Evolutionary conservation across 37 sponge, comb jelly and placozoan genomes (phyloP), one percentile per base, ranked within the genome.

Genomic region (Geodia barretti): DNA sequence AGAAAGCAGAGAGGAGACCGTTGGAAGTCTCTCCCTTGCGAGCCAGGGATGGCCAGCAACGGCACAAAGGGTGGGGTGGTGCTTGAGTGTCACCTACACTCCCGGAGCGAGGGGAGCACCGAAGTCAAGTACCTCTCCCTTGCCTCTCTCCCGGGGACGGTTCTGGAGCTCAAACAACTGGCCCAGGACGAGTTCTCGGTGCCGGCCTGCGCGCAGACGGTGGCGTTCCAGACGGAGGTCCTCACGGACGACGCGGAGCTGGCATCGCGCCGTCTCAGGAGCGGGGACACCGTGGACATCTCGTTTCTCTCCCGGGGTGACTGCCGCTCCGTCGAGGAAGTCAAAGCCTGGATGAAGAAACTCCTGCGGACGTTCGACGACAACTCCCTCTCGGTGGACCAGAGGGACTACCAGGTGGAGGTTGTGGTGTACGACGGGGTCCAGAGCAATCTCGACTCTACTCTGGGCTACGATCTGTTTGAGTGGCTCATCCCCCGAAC

Each of bases 401-500:
- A 26, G 1, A 30, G 19, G 19, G 23, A 26, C 17, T 36, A 4
- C 23, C 2, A 33, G 31, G 54, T 30, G 36, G 62, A 75, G 19
- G 2, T 21, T 11, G 23, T 75, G 9, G 54, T 75, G 19, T 25
- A 7, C 8, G 2, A 34, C 5, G 76, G 76, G 3, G 2, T 58
- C 5, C 28, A 58, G 63, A 35, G 14, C 36, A 30, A 35, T 11
- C 54, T 47, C 36, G 36, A 75, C 36, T 23, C 7, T 3, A 30
- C 60, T 7, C 36, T 75, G 1, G 21, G 60, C 29, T 19, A 25
- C 2, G 36, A 75, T 26, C 28, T 75, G 9, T 75, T 75, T 31
- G 76, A 75, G 9, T 75, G 76, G 76, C 60, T 75, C 17, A 37
- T 28, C 34, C 60, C 76, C 1, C 21, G 41, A 54, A 38, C 61